Evolutionary conservation across 2,797 vertebrate species (phyloP).

Genomic region (Phoebastria nigripes): DNA sequence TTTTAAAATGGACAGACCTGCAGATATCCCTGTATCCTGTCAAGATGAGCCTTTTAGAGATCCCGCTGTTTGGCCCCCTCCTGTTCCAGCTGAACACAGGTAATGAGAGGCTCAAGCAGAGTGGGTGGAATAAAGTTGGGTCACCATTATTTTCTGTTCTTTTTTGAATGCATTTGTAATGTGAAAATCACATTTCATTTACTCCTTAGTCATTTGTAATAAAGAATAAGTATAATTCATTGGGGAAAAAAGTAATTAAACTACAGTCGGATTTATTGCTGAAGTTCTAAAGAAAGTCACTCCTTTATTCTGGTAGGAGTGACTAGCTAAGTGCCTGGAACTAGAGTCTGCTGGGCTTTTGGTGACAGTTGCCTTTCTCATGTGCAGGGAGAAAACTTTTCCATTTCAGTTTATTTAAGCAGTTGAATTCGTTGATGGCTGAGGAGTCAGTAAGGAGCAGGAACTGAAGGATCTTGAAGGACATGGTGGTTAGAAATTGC

Average conservation of each 20-base stretch:
- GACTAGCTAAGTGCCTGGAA: neutral
- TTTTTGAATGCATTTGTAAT: neutral
- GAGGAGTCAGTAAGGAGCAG: neutral
- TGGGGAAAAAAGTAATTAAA: neutral
- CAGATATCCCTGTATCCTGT: slow-evolving; percentile 81
- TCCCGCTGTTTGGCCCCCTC: slow-evolving; percentile 91
- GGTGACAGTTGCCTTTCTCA: neutral
- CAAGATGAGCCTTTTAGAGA: slow-evolving; percentile 83
- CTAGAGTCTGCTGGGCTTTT: neutral
- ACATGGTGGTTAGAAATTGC: neutral
- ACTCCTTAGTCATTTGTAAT: neutral
- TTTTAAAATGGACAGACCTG: slow-evolving; percentile 89
- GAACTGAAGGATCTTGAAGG: neutral
- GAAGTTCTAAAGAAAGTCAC: neutral
- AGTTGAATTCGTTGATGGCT: neutral
- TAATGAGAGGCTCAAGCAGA: slow-evolving; percentile 55
- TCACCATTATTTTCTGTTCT: neutral
- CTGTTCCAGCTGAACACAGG: slow-evolving; percentile 94
- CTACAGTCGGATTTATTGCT: neutral
- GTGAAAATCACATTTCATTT: neutral
- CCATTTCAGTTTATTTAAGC: neutral
- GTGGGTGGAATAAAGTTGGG: neutral
- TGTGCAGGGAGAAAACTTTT: neutral
- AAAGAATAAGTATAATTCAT: neutral
- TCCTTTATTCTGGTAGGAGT: neutral